Evolutionary conservation across 2,888 invertebrate species (phyloP), one percentile per base, ranked within the genome.

Genomic region (Vandiemenella viatica): DNA sequence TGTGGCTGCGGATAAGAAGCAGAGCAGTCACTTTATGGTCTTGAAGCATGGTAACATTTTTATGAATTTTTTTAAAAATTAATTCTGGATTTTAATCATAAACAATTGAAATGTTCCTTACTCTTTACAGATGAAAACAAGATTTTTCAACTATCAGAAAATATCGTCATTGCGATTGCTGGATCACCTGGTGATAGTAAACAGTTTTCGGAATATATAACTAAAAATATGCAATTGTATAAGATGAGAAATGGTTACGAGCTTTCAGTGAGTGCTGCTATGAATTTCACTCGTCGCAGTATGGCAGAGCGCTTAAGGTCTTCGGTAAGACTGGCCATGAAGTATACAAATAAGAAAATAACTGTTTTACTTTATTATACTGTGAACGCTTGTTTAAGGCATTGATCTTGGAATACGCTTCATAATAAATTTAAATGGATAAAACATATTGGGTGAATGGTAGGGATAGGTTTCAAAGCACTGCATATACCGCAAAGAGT

Each of bases 221-320:
- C 87, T 3, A 97, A 97, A 67, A 98, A 99, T 65, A 86, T 98
- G 58, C 93, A 96, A 58, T 71, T 99, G 37, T 99, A 98, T 66
- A 96, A 95, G 72, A 96, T 98, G 90, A 79, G 95, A 55, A 95
- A 98, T 68, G 92, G 92, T 4, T 98, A 98, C 66, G 96, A 97
- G 66, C 67, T 99, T 49, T 87, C 90, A 8, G 92, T 97, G 1
- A 76, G 79, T 56, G 87, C 92, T 17, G 93, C 96, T 1, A 90
- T 95, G 1, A 84, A 83, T 63, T 99, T 91, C 62, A 95, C 96
- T 5, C 78, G 97, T 49, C 79, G 84, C 61, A 92, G 91, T 67
- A 73, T 98, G 54, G 96, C 97, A 0, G 93, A 96, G 62, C 84
- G 85, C 61, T 73, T 98, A 17, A 77, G 97, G 58, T 87, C 85